Evolutionary conservation across 2,888 invertebrate species (phyloP).

Genomic region (Embidobia sp.): DNA sequence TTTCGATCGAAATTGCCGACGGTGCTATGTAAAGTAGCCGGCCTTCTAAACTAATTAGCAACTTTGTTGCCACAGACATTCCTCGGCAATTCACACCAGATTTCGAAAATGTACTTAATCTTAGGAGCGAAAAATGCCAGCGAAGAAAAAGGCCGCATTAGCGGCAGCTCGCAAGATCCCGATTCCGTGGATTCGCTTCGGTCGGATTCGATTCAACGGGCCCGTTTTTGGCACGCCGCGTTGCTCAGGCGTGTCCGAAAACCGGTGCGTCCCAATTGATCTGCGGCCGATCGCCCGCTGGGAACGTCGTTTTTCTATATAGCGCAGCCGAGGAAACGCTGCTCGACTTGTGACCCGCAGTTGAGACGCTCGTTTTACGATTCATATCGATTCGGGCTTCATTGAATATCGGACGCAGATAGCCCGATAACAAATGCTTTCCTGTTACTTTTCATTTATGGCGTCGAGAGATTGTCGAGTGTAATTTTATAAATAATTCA

Average conservation of each 20-base stretch:
- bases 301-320: slow-evolving; percentile 47
- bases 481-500: slow-evolving; percentile 60
- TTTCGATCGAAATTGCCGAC: too few species aligned
- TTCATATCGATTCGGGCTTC: slow-evolving; percentile 56
- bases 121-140: slow-evolving; percentile 3
- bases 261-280: slow-evolving; percentile 33
- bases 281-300: slow-evolving; percentile 50
- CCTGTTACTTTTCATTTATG: slow-evolving; percentile 59
- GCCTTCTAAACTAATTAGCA: neutral
- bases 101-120: neutral
- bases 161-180: slow-evolving; percentile 7
- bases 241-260: slow-evolving; percentile 31
- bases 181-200: slow-evolving; percentile 24
- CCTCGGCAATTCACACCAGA: neutral
- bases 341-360: slow-evolving; percentile 52
- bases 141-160: slow-evolving; percentile 7
- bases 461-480: slow-evolving; percentile 41
- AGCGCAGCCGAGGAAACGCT: slow-evolving; percentile 35
- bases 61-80: neutral
- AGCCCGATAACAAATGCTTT: slow-evolving; percentile 51
- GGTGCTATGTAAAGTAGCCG: slow-evolving; percentile 4
- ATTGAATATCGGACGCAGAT: slow-evolving; percentile 55
- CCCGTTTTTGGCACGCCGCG: slow-evolving; percentile 36
- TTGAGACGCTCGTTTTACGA: slow-evolving; percentile 36
- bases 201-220: slow-evolving; percentile 16